Percentiles rank a stretch among this genome's conserved stretches.
phyloP scores from a whole-genome alignment of 2,888 invertebrate species.

The Plusia festucae region DNA sequence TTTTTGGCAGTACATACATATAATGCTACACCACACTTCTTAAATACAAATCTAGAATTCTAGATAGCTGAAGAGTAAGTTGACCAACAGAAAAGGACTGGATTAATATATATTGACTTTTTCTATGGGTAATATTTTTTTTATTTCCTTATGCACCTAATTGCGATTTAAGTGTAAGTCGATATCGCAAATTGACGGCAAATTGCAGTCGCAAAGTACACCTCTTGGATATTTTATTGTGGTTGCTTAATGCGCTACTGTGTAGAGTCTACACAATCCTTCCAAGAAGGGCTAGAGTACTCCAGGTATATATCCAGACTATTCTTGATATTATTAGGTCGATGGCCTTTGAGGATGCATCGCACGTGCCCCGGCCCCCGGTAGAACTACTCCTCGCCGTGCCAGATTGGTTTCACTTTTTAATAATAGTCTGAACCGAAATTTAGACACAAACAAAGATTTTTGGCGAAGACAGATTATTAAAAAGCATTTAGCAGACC shows the following conservation, averaged over 20 bases:
- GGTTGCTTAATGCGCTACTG: not conserved
- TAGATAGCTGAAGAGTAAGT: no score
- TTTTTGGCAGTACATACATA: not conserved
- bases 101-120: no score
- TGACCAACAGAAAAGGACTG: no score
- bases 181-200: not conserved
- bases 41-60: no score
- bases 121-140: not conserved
- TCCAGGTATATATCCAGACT: slow-evolving; percentile 35
- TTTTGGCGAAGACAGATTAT: not conserved
- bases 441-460: not conserved
- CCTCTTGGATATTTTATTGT: not conserved
- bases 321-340: slow-evolving; percentile 52
- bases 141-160: slow-evolving; percentile 12
- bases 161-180: not conserved
- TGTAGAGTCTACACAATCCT: slow-evolving; percentile 17
- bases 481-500: not conserved
- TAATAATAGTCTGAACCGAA: slow-evolving; percentile 11
- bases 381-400: slow-evolving; percentile 35
- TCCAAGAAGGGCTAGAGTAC: slow-evolving; percentile 27
- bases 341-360: slow-evolving; percentile 45
- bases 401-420: slow-evolving; percentile 18
- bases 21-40: no score
- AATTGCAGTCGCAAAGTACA: not conserved
- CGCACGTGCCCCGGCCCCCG: slow-evolving; percentile 45